Evolutionary conservation across 2,888 invertebrate genomes (phyloP).

Genomic region (Elmis aenea): DNA sequence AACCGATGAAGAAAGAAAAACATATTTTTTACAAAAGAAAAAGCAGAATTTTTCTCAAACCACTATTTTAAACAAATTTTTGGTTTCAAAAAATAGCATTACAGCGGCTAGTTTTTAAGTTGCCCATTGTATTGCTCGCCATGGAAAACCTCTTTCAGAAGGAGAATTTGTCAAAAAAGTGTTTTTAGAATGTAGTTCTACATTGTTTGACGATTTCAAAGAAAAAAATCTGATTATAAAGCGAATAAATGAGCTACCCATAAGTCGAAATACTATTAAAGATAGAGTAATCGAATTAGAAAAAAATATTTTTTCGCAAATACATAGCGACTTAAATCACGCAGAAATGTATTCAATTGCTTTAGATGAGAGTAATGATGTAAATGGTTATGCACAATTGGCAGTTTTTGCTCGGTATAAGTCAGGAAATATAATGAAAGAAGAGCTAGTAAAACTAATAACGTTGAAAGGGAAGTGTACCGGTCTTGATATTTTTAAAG

Average conservation of each 20-base stretch:
- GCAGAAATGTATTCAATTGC: conserved; percentile 7
- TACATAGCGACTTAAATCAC: conserved; percentile 6
- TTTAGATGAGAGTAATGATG: conserved; percentile 10
- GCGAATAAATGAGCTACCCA: conserved; percentile 9
- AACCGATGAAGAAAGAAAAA: conserved; percentile 1
- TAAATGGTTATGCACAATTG: conserved; percentile 9
- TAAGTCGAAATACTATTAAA: conserved; percentile 13
- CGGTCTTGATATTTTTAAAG: conserved; percentile 15
- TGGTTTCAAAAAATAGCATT: too few species aligned
- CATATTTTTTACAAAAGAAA: too few species aligned
- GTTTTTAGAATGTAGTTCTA: conserved; percentile 1
- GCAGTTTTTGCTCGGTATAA: conserved; percentile 11
- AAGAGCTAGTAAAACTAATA: conserved; percentile 12
- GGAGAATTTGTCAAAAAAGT: conserved; percentile 6
- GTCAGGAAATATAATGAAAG: conserved; percentile 12
- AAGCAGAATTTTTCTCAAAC: too few species aligned
- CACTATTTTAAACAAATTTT: too few species aligned
- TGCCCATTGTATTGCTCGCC: conserved; percentile 4
- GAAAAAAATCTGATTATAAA: conserved; percentile 12
- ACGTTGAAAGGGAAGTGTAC: conserved; percentile 14
- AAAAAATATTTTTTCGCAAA: conserved; percentile 6
- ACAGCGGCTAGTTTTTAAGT: too few species aligned
- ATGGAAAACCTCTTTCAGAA: conserved; percentile 5
- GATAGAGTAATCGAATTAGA: conserved; percentile 7
- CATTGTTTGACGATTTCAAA: conserved; percentile 9